These are phyloP conservation scores for Taeniopygia guttata DNA, from an alignment of 2,797 vertebrate species.

Conservation along the genomic window DNA sequence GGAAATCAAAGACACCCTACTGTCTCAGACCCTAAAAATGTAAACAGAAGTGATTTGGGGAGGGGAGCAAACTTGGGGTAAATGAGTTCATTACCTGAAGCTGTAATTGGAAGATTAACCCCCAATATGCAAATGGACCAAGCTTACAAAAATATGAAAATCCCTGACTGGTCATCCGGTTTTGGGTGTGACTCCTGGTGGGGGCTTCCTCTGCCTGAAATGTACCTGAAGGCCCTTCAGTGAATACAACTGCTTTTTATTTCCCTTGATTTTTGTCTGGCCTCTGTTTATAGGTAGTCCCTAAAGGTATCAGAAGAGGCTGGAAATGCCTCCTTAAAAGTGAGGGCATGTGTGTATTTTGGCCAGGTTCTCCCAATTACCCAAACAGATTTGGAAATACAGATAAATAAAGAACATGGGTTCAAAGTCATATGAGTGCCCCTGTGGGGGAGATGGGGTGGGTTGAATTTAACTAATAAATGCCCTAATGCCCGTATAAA, in stretches of 20 bases:
- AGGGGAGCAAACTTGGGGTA: not conserved
- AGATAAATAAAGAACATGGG: not conserved
- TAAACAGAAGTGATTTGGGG: not conserved
- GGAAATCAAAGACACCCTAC: not conserved
- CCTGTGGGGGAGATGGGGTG: not conserved
- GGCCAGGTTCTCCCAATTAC: not conserved
- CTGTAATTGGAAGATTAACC: not conserved
- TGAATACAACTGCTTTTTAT: not conserved
- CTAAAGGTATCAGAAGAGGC: not conserved
- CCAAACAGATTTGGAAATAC: not conserved
- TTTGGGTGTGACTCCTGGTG: not conserved
- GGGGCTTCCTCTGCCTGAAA: fast-evolving
- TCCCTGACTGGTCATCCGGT: fast-evolving
- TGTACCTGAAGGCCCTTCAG: not conserved
- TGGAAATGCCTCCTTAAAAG: not conserved
- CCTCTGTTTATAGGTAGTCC: not conserved
- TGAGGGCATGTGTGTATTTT: not conserved
- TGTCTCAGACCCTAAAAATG: not conserved
- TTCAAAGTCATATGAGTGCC: not conserved
- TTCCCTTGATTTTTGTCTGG: not conserved
- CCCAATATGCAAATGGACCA: not conserved
- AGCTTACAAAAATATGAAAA: not conserved
- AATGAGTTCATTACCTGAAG: not conserved
- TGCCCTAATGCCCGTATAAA: not conserved
- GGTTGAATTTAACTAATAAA: not conserved